Evolutionary conservation across 2,113 vertebrate genomes (phyloP).

Genomic region (Tetraodon nigroviridis): DNA sequence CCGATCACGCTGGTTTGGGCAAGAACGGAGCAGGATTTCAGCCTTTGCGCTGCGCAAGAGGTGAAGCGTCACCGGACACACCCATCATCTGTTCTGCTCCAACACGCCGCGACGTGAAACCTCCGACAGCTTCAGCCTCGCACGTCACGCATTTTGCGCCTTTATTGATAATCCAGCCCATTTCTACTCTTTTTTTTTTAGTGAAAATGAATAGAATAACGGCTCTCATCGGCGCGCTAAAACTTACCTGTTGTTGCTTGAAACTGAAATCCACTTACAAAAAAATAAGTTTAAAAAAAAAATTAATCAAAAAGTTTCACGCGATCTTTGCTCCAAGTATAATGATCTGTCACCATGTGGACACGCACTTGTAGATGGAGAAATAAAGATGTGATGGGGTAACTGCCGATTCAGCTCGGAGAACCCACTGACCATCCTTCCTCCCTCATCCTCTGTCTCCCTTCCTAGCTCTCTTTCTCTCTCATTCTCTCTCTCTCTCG

Average conservation of each 20-base stretch:
- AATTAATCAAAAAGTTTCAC: conserved; percentile 35
- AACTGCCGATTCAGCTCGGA: conserved; percentile 27
- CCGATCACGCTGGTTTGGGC: neutral
- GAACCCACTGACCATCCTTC: conserved; percentile 13
- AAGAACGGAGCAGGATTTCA: neutral
- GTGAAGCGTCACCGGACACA: conserved; percentile 32
- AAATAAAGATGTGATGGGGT: conserved; percentile 35
- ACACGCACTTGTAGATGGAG: conserved; percentile 10
- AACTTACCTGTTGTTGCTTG: conserved; percentile 55
- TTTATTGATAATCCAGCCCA: no score
- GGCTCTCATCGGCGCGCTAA: conserved; percentile 3
- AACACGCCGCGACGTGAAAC: conserved; percentile 8
- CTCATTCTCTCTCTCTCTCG: conserved; percentile 4
- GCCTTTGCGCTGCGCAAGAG: no score
- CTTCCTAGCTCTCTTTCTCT: conserved; percentile 4
- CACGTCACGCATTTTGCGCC: neutral
- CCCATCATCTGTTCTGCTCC: conserved; percentile 14
- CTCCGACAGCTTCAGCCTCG: neutral
- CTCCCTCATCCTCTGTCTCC: conserved; percentile 9
- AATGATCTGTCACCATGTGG: conserved; percentile 44
- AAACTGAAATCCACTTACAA: conserved; percentile 23
- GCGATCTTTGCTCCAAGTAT: conserved; percentile 25
- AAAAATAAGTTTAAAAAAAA: neutral
- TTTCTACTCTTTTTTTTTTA: no score
- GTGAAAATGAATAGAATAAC: neutral